Evolutionary conservation across 2,797 vertebrate species (phyloP).

Genomic region (Smutsia temminckii): DNA sequence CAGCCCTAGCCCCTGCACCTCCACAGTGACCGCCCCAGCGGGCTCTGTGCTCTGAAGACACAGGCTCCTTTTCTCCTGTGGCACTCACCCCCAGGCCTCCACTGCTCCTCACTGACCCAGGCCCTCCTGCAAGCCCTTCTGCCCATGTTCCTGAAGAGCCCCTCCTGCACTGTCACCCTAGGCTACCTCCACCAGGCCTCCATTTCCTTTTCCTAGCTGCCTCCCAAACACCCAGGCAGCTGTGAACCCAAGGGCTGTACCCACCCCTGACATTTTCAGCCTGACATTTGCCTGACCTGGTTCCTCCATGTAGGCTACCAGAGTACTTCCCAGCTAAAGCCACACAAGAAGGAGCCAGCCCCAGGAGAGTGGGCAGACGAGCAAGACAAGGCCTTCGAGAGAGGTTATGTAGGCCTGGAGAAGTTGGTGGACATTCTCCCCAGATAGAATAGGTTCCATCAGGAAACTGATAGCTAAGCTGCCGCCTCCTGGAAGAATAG

Average conservation of each 20-base stretch:
- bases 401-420: background rate
- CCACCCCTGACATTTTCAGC: background rate
- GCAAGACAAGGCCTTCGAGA: background rate
- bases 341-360: background rate
- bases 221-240: background rate
- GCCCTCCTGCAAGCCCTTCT: background rate
- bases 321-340: background rate
- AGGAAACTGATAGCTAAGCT: background rate
- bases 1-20: background rate
- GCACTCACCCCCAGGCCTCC: constrained; percentile 59
- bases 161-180: background rate
- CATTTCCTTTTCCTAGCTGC: background rate
- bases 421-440: background rate
- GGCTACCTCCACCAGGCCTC: background rate
- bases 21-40: background rate
- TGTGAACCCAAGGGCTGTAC: background rate
- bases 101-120: background rate
- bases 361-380: background rate
- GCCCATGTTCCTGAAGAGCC: background rate
- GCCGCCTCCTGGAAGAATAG: background rate
- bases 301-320: background rate
- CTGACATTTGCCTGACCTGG: background rate
- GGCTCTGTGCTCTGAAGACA: background rate
- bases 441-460: background rate
- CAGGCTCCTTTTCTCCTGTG: background rate